Percentiles rank a stretch among this genome's conserved stretches.
Conservation (phyloP, 2,113 vertebrate genomes). For the Ptyas mucosa region DNA sequence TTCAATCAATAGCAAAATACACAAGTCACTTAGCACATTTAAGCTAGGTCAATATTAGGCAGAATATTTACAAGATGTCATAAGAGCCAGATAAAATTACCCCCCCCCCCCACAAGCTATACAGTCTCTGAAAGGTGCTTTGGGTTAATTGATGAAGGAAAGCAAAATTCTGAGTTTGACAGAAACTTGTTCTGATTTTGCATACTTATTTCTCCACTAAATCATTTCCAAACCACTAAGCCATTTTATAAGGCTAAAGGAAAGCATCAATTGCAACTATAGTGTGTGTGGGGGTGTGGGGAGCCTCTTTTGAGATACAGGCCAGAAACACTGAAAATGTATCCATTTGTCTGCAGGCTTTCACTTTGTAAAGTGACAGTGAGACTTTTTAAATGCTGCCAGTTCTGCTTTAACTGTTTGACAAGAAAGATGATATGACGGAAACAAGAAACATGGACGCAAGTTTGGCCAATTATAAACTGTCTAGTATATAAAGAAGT, state of each 20-base stretch:
- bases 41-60: background rate
- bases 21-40: background rate
- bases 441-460: background rate
- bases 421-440: background rate
- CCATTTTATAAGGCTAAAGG: constrained; percentile 60
- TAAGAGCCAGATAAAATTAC: constrained; percentile 13
- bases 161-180: constrained; percentile 36
- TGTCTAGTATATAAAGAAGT: background rate
- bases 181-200: constrained; percentile 43
- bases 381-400: constrained; percentile 1
- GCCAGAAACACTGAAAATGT: constrained; percentile 14
- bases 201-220: constrained; percentile 55
- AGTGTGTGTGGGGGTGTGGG: background rate
- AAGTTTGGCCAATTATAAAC: background rate
- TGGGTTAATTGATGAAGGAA: background rate
- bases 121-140: background rate
- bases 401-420: background rate
- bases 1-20: background rate
- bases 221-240: constrained; percentile 61
- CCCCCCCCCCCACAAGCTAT: constrained; percentile 27
- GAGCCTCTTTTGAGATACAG: constrained; percentile 50
- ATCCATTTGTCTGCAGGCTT: constrained; percentile 26
- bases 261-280: constrained; percentile 60
- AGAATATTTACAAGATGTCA: constrained; percentile 12
- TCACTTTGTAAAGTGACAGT: constrained; percentile 26